phyloP scores from a whole-genome alignment of 2,888 invertebrate genomes.

The Drosophila cyrtoloma region DNA sequence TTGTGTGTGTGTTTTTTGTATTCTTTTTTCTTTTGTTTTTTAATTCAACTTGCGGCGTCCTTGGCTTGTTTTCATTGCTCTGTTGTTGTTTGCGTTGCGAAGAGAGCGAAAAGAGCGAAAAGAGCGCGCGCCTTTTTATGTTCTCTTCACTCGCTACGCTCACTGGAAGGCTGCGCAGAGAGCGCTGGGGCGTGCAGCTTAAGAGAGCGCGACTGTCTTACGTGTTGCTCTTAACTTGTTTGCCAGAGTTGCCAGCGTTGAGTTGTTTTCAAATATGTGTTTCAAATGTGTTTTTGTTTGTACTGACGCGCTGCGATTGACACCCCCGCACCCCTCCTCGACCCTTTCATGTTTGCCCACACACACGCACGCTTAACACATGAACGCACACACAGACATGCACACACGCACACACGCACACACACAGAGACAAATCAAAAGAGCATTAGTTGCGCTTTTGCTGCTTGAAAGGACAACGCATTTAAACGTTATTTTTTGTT shows the following conservation, averaged over 20 bases:
- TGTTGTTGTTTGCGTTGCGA: constrained; percentile 21
- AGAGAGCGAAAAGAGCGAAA: constrained; percentile 6
- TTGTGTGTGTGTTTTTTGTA: constrained; percentile 16
- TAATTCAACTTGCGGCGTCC: constrained; percentile 46
- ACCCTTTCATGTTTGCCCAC: constrained; percentile 31
- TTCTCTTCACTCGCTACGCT: constrained; percentile 22
- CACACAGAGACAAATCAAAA: constrained; percentile 49
- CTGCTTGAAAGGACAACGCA: constrained; percentile 35
- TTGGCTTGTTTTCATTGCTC: constrained; percentile 35
- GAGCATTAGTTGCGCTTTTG: constrained; percentile 78
- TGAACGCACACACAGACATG: constrained; percentile 41
- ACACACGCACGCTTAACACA: constrained; percentile 48
- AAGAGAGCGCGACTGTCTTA: constrained; percentile 33
- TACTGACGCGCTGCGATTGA: constrained; percentile 38
- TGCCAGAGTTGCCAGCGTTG: constrained; percentile 44
- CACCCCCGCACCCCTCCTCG: background rate
- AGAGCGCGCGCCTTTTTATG: background rate
- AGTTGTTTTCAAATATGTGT: background rate
- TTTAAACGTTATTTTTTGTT: constrained; percentile 21
- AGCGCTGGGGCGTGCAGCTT: constrained; percentile 19
- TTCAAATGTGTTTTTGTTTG: background rate
- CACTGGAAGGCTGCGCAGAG: constrained; percentile 62
- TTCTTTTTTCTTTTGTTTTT: background rate
- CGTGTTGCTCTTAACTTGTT: constrained; percentile 31
- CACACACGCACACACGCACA: constrained; percentile 8